Evolutionary conservation across 2,797 vertebrate species (phyloP).

Genomic region (Rhincodon typus): DNA sequence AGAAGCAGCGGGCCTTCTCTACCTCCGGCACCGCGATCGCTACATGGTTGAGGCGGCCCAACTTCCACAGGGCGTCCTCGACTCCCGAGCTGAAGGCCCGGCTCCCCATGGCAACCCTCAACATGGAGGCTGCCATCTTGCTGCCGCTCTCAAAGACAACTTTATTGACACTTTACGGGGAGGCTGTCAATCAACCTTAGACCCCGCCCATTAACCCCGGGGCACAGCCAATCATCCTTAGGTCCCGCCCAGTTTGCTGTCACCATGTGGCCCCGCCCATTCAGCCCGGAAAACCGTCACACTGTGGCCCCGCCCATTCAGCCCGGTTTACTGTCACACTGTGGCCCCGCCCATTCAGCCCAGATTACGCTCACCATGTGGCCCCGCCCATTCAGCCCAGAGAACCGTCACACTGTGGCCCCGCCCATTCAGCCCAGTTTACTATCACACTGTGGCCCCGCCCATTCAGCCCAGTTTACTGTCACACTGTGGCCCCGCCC

Average conservation of each 20-base stretch:
- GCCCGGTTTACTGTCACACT: no score
- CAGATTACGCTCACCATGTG: no score
- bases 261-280: not conserved
- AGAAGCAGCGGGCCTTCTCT: conserved; percentile 74
- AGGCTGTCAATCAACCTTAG: no score
- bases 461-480: not conserved
- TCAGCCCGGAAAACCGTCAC: not conserved
- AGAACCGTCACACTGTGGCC: no score
- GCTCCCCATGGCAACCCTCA: not conserved
- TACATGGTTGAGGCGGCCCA: conserved; percentile 86
- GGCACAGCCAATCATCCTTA: no score
- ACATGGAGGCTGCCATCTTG: not conserved
- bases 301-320: not conserved
- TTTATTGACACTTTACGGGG: not conserved
- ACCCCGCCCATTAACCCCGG: not conserved
- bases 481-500: no score
- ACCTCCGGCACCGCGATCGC: conserved; percentile 87
- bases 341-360: not conserved
- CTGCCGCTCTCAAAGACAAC: not conserved
- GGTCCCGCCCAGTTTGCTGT: no score
- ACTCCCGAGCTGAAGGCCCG: not conserved
- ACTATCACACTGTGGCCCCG: no score
- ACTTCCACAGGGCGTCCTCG: conserved; percentile 64
- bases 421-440: not conserved
- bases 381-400: not conserved